Base-by-base conservation (phyloP, 2,113 vertebrate genomes). In the Nannospalax galili region DNA sequence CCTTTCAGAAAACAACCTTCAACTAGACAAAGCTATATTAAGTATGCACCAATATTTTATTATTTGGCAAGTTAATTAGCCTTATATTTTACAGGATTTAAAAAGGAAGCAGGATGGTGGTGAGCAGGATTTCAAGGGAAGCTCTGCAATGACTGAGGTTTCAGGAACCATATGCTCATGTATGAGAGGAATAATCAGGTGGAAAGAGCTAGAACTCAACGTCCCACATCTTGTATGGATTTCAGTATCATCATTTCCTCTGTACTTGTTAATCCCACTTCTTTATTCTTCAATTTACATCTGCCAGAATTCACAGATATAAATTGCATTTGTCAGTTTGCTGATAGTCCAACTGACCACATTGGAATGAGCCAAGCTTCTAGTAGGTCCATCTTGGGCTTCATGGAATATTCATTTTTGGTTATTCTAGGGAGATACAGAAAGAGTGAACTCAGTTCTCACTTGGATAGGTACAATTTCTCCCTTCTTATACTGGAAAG, bases 1-100 rank as follows among this genome's bases (percentile, higher is more conserved):
- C 30, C 28, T 91, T 67, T 81, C 62, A 32, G 30, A 94, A 96
- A 96, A 91, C 7, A 84, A 35, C 3, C 14, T 73, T 94, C 78
- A 92, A 30, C 30, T 89, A 52, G 77, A 92, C 75, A 19, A 93
- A 91, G 28, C 35, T 17, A 12, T 16, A 64, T 1, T 92, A 42
- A 48, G 5, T 6, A 64, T 52, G 84, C 45, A 93, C 30, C 16
- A 64, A 28, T 32, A 62, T 74, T 92, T 96, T 94, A 87, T 84
- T 79, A 19, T 81, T 94, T 87, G 75, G 19, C 7, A 17, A 79
- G 45, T 84, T 84, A 52, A 80, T 40, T 73, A 69, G 37, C 0
- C 3, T 96, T 91, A 77, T 93, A 56, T 64, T 89, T 93, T 67
- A 26, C 11, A 82, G 74, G 14, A 45, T 72, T 93, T 67, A 40